Base-by-base conservation (phyloP, 2,888 invertebrate species). In the Hirtodrosophila cameraria region DNA sequence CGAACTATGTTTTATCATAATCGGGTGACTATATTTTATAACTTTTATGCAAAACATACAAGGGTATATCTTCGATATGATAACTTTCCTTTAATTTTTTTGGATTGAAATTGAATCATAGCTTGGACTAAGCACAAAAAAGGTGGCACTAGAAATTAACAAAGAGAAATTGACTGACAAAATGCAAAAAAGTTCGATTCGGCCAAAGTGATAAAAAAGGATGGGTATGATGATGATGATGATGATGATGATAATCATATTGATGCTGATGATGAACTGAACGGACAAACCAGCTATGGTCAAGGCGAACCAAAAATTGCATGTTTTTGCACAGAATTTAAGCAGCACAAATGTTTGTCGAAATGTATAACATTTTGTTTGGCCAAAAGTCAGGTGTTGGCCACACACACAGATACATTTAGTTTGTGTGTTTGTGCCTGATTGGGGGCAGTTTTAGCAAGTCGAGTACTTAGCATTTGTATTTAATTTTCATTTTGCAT, bases 401-500 rank as follows among this genome's bases (percentile, higher is more conserved):
- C 43, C 45, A 38, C 35, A 45, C 36, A 59, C 42, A 41, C 38
- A 27, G 12, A 28, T 12, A 8, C 35, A n/a, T 30, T 13, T 6
- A 18, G 9, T 23, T 2, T 27, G 27, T 36, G 25, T 46, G 28
- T 23, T 27, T 25, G 31, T 45, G 30, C 46, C 31, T 20, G 30
- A 52, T 18, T 46, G 36, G 46, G 30, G 41, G 49, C 35, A 42
- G 46, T 50, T 71, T 59, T 35, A 35, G 49, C 31, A 36, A 23
- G 53, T 60, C 43, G 35, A 48, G 63, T 81, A 74, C 84, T 81
- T 86, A 71, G 71, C 82, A 84, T 84, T 84, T 81, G 75, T 81
- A 81, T 86, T 81, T 81, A 86, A 84, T 81, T 80, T 84, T 84
- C 82, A 81, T 86, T 86, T 84, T 81, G 79, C 82, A 81, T 84